Conservation (phyloP, 2,113 vertebrate species). For the Oncorhynchus nerka region DNA sequence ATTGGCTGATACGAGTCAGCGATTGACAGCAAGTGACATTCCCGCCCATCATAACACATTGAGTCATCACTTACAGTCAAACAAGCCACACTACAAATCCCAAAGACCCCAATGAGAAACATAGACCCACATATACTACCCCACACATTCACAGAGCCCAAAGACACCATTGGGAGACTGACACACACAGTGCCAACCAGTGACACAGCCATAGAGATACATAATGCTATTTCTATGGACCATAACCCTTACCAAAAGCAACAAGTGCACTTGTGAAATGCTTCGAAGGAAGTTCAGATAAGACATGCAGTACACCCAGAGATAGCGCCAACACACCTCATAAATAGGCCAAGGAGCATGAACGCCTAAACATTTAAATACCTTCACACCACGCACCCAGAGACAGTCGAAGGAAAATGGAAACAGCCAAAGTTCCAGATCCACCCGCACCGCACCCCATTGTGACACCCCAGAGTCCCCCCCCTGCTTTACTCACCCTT, state of each 20-base stretch:
- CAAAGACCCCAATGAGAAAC: background rate
- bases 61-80: background rate
- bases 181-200: too few species aligned
- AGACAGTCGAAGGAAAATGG: too few species aligned
- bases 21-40: background rate
- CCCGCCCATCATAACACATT: background rate
- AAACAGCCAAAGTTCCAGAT: background rate
- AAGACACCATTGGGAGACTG: too few species aligned
- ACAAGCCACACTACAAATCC: background rate
- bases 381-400: background rate
- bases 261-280: background rate
- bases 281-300: background rate
- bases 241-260: background rate
- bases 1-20: background rate
- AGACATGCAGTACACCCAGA: background rate
- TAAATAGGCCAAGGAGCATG: conserved; percentile 18
- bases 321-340: background rate
- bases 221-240: background rate
- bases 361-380: background rate
- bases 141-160: too few species aligned
- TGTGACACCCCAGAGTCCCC: background rate
- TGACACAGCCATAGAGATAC: background rate
- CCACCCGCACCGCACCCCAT: conserved; percentile 43
- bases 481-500: conserved; percentile 63
- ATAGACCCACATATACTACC: too few species aligned